Evolutionary conservation across 2,113 vertebrate genomes (phyloP).

Genomic region (Mesitornis unicolor): DNA sequence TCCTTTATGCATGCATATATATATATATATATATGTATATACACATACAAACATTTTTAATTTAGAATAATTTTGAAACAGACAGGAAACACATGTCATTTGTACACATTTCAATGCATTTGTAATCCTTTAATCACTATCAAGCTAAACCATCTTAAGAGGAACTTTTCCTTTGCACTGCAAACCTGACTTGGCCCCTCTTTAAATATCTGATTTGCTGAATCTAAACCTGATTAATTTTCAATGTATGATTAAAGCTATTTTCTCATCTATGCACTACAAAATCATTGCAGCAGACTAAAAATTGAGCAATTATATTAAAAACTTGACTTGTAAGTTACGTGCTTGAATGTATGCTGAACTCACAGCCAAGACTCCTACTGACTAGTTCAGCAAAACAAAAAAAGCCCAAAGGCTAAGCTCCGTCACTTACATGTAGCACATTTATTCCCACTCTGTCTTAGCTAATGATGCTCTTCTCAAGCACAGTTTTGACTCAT

Average conservation of each 20-base stretch:
- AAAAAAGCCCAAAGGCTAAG: not conserved
- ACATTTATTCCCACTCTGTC: not conserved
- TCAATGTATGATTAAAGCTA: not conserved
- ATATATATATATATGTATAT: too few species aligned
- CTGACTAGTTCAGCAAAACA: not conserved
- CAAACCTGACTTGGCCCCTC: not conserved
- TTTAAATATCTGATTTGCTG: not conserved
- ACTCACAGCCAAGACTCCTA: not conserved
- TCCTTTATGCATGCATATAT: too few species aligned
- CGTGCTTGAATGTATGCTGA: not conserved
- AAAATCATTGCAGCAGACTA: not conserved
- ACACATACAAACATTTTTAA: not conserved
- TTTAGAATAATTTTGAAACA: not conserved
- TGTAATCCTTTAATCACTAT: not conserved
- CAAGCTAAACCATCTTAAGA: not conserved
- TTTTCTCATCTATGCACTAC: not conserved
- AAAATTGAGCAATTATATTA: not conserved
- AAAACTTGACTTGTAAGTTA: not conserved
- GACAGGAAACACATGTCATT: not conserved
- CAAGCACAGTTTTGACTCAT: not conserved
- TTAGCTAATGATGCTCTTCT: not conserved
- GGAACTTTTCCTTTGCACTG: not conserved
- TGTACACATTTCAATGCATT: not conserved
- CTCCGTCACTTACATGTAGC: not conserved
- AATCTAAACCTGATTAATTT: not conserved